These are phyloP conservation scores for Adoxophyes honmai DNA, from an alignment of 1,140 invertebrate species.

Conservation along the genomic window DNA sequence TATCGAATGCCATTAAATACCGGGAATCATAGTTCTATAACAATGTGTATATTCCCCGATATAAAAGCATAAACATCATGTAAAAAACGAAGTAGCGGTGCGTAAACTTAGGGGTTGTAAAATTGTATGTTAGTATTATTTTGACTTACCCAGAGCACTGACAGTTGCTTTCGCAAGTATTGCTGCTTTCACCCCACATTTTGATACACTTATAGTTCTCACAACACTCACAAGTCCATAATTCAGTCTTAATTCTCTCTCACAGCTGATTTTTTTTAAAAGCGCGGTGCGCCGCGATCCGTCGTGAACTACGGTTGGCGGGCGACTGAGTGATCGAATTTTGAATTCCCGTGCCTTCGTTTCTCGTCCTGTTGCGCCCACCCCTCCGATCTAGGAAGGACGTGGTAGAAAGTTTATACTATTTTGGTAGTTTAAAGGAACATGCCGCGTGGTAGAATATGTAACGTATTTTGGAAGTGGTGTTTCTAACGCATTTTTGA, in stretches of 20 bases:
- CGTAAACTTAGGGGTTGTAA: not conserved
- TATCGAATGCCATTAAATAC: too few relatives aligned
- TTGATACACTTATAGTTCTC: conserved; percentile 33
- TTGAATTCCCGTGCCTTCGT: conserved; percentile 19
- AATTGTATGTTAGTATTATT: conserved; percentile 9
- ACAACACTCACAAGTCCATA: conserved; percentile 39
- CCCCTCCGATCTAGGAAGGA: conserved; percentile 24
- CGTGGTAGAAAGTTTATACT: conserved; percentile 29
- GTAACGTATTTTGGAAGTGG: too few relatives aligned
- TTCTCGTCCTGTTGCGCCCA: conserved; percentile 17
- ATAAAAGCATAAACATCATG: conserved; percentile 6
- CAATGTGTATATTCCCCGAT: not conserved
- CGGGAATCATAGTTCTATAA: too few relatives aligned
- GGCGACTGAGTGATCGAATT: conserved; percentile 25
- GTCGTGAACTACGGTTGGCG: conserved; percentile 16
- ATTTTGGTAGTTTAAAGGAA: conserved; percentile 18
- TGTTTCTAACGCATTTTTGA: too few relatives aligned
- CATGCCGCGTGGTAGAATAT: too few relatives aligned
- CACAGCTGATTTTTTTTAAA: conserved; percentile 24
- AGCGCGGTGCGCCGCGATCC: conserved; percentile 4
- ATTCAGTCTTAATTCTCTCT: conserved; percentile 32
- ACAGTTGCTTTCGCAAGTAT: conserved; percentile 59
- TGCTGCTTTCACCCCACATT: conserved; percentile 63
- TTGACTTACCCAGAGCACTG: conserved; percentile 61
- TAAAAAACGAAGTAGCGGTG: not conserved